These are phyloP conservation scores for Gallinago nigripennis DNA, from an alignment of 2,797 vertebrate genomes.

Conservation along the genomic window DNA sequence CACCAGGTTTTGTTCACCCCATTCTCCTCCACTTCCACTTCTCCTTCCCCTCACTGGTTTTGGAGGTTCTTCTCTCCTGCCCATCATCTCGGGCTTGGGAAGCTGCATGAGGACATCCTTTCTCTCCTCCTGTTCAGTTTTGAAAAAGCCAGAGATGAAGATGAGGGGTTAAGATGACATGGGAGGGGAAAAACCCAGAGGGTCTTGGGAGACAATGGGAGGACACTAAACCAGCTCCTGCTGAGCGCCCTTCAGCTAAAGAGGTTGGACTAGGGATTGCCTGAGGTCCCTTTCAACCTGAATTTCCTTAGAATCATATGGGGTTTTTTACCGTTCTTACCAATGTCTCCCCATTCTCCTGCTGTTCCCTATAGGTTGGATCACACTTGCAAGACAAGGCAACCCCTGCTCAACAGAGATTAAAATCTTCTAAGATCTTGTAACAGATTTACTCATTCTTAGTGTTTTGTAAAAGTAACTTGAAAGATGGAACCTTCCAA, in stretches of 20 bases:
- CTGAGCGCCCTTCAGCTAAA: not conserved
- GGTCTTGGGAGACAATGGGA: not conserved
- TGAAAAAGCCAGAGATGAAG: not conserved
- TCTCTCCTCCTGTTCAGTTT: not conserved
- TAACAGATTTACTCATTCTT: not conserved
- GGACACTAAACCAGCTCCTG: not conserved
- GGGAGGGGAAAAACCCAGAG: not conserved
- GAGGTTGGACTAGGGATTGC: not conserved
- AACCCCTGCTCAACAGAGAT: not conserved
- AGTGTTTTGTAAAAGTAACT: not conserved
- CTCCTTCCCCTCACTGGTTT: not conserved
- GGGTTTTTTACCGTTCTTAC: not conserved
- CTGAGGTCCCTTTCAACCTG: not conserved
- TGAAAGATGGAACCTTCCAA: not conserved
- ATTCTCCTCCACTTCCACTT: not conserved
- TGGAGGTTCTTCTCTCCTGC: not conserved
- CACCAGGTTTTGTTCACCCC: not conserved
- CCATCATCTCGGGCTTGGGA: not conserved
- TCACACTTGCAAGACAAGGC: not conserved
- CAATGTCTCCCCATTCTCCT: not conserved
- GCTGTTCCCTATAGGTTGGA: not conserved
- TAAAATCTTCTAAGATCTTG: not conserved
- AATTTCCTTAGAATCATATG: not conserved
- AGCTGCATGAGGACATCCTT: not conserved
- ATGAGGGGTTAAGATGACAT: not conserved